A percentile compares a stretch with the other conserved stretches of the same genome.
These are phyloP conservation scores for Pogonus chalceus DNA, from an alignment of 1,140 invertebrate genomes.

Conservation along the genomic window DNA sequence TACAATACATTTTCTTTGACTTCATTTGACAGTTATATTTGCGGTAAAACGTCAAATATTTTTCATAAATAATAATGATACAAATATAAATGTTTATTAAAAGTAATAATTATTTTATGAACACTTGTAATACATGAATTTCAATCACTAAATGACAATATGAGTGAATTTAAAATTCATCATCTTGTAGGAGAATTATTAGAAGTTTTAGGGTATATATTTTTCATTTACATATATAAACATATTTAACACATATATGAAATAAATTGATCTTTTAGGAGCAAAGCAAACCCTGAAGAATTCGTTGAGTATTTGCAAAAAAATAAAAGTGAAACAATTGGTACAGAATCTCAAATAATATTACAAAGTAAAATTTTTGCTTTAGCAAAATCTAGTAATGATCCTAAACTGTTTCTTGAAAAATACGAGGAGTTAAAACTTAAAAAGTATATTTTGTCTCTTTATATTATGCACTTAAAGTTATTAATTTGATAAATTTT, in stretches of 20 bases:
- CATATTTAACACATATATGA: conserved; percentile 11
- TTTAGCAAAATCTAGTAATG: conserved; percentile 34
- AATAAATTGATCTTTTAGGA: conserved; percentile 28
- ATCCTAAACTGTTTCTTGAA: conserved; percentile 36
- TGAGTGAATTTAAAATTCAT: conserved; percentile 46
- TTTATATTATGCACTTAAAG: conserved; percentile 11
- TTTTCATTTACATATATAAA: conserved; percentile 9
- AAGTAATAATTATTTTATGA: too few relatives aligned
- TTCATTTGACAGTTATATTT: too few relatives aligned
- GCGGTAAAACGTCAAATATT: too few relatives aligned
- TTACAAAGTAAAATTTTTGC: conserved; percentile 35
- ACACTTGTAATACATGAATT: too few relatives aligned
- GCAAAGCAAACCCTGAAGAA: conserved; percentile 37
- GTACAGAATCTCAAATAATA: conserved; percentile 27
- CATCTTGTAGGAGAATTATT: conserved; percentile 39
- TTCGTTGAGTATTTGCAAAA: conserved; percentile 41
- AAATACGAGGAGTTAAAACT: conserved; percentile 44
- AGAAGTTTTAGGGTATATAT: conserved; percentile 36
- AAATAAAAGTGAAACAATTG: conserved; percentile 24
- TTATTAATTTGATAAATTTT: conserved; percentile 21
- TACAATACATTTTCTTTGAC: too few relatives aligned
- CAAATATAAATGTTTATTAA: too few relatives aligned
- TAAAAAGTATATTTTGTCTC: conserved; percentile 42
- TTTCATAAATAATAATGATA: too few relatives aligned
- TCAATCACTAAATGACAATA: too few relatives aligned